These are phyloP conservation scores for Catostomus latipinnis DNA, from an alignment of 2,797 vertebrate species.

Conservation along the genomic window DNA sequence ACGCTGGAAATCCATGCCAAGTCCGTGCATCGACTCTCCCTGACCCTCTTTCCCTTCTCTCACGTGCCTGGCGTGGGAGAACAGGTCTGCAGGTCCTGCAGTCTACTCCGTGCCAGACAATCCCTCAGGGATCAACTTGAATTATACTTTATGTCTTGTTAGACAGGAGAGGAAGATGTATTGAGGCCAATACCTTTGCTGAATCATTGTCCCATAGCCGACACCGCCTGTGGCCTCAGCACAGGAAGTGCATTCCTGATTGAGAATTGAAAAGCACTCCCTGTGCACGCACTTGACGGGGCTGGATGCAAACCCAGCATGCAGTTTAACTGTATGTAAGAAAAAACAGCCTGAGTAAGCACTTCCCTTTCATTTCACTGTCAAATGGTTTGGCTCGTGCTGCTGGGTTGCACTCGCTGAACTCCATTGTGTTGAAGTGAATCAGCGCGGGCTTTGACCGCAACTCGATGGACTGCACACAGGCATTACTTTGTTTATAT, in stretches of 20 bases:
- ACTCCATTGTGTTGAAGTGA: conserved; percentile 27
- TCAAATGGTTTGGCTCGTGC: conserved; percentile 46
- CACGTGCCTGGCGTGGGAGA: conserved; percentile 31
- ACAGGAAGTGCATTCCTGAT: conserved; percentile 72
- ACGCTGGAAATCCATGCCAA: background rate
- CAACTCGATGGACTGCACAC: conserved; percentile 17
- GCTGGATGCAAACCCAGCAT: conserved; percentile 60
- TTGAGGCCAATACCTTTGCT: conserved; percentile 59
- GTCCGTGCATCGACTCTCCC: conserved; percentile 58
- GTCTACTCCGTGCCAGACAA: conserved; percentile 8
- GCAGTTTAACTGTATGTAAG: conserved; percentile 57
- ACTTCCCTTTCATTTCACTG: conserved; percentile 52
- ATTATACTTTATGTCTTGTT: conserved; percentile 8
- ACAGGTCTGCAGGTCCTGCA: conserved; percentile 1
- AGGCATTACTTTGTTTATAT: conserved; percentile 43
- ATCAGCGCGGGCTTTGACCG: conserved; percentile 2
- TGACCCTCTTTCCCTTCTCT: conserved; percentile 48
- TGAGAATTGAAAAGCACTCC: conserved; percentile 51
- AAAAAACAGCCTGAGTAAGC: conserved; percentile 52
- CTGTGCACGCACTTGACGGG: conserved; percentile 3
- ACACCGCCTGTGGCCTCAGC: conserved; percentile 63
- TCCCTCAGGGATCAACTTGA: conserved; percentile 25
- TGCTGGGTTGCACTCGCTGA: conserved; percentile 42
- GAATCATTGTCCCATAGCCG: conserved; percentile 66
- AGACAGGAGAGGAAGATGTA: background rate